Evolutionary conservation across 1,140 invertebrate genomes (phyloP).

Genomic region (Diachasmimorpha longicaudata): DNA sequence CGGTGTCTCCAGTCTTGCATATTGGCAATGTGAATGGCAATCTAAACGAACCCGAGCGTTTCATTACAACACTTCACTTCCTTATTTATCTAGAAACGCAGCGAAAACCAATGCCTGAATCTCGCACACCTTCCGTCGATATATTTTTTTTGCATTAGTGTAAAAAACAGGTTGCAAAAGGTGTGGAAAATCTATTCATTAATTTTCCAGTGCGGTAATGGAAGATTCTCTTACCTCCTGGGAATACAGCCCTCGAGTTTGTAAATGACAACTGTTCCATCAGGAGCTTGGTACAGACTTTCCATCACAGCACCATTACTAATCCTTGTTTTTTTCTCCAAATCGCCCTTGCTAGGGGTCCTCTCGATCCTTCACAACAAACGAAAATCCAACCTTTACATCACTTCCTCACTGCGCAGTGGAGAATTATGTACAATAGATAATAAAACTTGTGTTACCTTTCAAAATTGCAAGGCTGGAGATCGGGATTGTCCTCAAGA

Average conservation of each 20-base stretch:
- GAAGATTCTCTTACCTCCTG: conserved; percentile 21
- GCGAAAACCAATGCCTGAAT: too few relatives aligned
- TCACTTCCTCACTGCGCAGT: neutral
- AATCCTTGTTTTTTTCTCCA: neutral
- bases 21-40: conserved; percentile 34
- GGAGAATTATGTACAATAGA: neutral
- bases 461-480: conserved; percentile 31
- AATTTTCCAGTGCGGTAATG: too few relatives aligned
- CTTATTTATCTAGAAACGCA: neutral
- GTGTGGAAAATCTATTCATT: too few relatives aligned
- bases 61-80: neutral
- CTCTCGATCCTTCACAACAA: neutral
- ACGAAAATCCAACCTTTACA: neutral
- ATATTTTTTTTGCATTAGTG: too few relatives aligned
- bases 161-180: too few relatives aligned
- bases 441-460: conserved; percentile 7
- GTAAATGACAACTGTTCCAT: conserved; percentile 26
- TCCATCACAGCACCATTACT: neutral
- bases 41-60: conserved; percentile 18
- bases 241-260: conserved; percentile 36
- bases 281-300: neutral
- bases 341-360: neutral
- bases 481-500: conserved; percentile 26
- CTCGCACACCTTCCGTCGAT: too few relatives aligned
- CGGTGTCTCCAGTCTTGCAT: conserved; percentile 27